A percentile compares a stretch with the other conserved stretches of the same genome.
These are phyloP conservation scores for Cebuella pygmaea DNA, from an alignment of 2,797 vertebrate species.

Conservation along the genomic window DNA sequence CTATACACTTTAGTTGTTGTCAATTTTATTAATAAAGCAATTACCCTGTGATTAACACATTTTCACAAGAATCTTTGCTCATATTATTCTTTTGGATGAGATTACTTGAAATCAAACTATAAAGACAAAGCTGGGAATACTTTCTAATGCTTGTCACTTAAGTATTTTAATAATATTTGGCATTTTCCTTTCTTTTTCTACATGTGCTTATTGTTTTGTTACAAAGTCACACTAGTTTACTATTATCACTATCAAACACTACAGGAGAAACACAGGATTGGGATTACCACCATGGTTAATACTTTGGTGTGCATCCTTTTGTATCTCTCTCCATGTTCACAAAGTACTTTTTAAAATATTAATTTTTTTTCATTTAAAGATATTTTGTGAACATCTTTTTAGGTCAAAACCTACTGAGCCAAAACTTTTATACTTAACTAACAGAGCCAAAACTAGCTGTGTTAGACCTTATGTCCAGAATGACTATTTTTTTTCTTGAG, in stretches of 20 bases:
- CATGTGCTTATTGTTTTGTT: background rate
- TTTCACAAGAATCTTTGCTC: background rate
- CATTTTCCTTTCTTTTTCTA: background rate
- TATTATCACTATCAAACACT: background rate
- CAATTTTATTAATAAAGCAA: background rate
- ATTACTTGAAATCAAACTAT: background rate
- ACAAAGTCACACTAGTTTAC: too few relatives aligned
- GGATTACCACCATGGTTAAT: background rate
- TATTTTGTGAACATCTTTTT: background rate
- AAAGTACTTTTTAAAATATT: background rate
- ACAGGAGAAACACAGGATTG: background rate
- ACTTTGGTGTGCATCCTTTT: too few relatives aligned
- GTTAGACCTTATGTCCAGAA: background rate
- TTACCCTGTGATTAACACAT: background rate
- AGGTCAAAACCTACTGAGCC: background rate
- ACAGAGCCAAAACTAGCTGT: too few relatives aligned
- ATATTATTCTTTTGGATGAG: background rate
- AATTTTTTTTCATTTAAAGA: background rate
- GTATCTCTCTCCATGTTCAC: background rate
- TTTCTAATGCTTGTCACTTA: background rate
- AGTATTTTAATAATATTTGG: background rate
- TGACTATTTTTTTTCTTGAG: too few relatives aligned
- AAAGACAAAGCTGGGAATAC: background rate
- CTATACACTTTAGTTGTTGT: background rate
- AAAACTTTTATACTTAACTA: background rate